phyloP scores from a whole-genome alignment of 2,113 vertebrate genomes.

The Antennarius striatus region DNA sequence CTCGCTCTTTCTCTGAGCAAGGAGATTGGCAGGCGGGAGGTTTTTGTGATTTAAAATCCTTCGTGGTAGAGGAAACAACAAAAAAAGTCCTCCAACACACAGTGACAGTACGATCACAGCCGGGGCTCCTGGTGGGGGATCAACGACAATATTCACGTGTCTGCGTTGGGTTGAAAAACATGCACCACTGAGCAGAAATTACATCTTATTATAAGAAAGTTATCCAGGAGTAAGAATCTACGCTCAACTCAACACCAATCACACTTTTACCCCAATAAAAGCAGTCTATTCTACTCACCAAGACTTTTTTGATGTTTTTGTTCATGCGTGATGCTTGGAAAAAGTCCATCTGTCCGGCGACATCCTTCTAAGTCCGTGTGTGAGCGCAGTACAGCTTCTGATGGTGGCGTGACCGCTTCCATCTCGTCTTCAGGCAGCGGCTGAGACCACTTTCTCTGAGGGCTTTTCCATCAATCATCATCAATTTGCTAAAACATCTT shows the following conservation, averaged over 20 bases:
- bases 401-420: constrained; percentile 7
- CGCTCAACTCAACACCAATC: not conserved
- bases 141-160: constrained; percentile 30
- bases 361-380: constrained; percentile 29
- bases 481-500: constrained; percentile 43
- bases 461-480: constrained; percentile 19
- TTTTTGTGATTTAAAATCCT: constrained; percentile 56
- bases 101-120: constrained; percentile 61
- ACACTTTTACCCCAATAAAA: not conserved
- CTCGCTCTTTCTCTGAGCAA: constrained; percentile 61
- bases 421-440: too few species aligned
- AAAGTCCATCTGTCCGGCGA: constrained; percentile 26
- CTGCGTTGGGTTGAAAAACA: constrained; percentile 32
- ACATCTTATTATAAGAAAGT: constrained; percentile 24
- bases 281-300: constrained; percentile 56
- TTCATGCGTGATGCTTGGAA: not conserved
- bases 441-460: constrained; percentile 22
- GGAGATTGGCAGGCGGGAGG: constrained; percentile 67
- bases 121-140: constrained; percentile 47
- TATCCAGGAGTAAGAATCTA: not conserved
- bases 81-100: constrained; percentile 42
- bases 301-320: constrained; percentile 4
- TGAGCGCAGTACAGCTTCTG: constrained; percentile 5
- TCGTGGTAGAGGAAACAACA: constrained; percentile 57
- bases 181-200: constrained; percentile 30